phyloP scores from a whole-genome alignment of 2,113 vertebrate species.

The Nestor notabilis region DNA sequence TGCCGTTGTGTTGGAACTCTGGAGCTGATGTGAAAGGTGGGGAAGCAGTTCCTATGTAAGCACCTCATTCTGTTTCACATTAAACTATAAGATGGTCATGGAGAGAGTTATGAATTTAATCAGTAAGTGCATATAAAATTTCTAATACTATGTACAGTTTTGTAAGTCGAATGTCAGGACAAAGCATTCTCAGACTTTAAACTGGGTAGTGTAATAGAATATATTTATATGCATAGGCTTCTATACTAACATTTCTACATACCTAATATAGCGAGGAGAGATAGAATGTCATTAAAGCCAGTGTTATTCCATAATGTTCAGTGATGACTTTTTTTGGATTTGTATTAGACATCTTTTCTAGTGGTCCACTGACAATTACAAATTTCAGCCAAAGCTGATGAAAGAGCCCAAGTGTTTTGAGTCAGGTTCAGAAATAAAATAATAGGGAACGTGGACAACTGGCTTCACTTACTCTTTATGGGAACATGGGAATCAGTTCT shows the following conservation, averaged over 20 bases:
- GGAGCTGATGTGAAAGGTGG: not conserved
- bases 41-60: not conserved
- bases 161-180: not conserved
- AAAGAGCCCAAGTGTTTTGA: not conserved
- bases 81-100: not conserved
- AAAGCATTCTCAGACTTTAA: not conserved
- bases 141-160: not conserved
- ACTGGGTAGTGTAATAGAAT: not conserved
- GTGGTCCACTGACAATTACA: not conserved
- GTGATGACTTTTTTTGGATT: not conserved
- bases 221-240: not conserved
- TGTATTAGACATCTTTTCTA: not conserved
- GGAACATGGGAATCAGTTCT: not conserved
- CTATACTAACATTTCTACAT: not conserved
- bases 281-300: not conserved
- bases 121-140: not conserved
- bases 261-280: not conserved
- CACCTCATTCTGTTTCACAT: not conserved
- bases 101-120: not conserved
- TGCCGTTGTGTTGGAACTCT: rapidly evolving
- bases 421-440: not conserved
- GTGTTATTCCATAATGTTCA: not conserved
- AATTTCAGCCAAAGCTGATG: not conserved
- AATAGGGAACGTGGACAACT: not conserved
- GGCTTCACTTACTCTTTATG: not conserved